Conservation (phyloP, 1,140 invertebrate species). For the Drosophila ercepeae region DNA sequence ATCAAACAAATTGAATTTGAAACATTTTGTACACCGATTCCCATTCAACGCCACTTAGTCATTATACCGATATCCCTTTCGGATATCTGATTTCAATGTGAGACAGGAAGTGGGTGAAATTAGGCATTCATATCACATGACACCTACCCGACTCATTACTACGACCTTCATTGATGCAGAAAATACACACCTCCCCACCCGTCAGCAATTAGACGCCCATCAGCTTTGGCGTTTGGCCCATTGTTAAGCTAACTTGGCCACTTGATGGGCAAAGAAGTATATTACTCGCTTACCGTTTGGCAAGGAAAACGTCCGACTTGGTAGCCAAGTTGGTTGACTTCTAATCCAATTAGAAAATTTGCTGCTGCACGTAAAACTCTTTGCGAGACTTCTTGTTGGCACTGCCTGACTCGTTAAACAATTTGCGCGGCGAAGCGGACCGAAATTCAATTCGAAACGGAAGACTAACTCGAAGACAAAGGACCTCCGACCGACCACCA, state of each 20-base stretch:
- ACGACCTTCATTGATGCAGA: constrained; percentile 16
- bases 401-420: constrained; percentile 71
- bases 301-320: constrained; percentile 4
- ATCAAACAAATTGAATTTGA: too few relatives aligned
- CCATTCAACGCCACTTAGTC: constrained; percentile 42
- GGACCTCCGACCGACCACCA: constrained; percentile 9
- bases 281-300: constrained; percentile 45
- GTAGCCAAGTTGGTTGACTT: constrained; percentile 62
- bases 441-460: constrained; percentile 43
- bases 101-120: constrained; percentile 38
- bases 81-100: constrained; percentile 27
- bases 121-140: constrained; percentile 72
- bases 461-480: constrained; percentile 29
- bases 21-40: constrained; percentile 17
- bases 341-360: constrained; percentile 79
- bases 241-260: constrained; percentile 30
- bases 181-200: background rate
- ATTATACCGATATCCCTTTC: constrained; percentile 23
- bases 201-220: constrained; percentile 42
- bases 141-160: constrained; percentile 57
- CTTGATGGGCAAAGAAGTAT: constrained; percentile 50
- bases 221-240: constrained; percentile 31
- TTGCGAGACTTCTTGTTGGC: constrained; percentile 31
- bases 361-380: constrained; percentile 59
- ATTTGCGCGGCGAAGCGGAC: constrained; percentile 36